These are phyloP conservation scores for Tenodera sinensis DNA, from an alignment of 2,888 invertebrate species.

Conservation along the genomic window DNA sequence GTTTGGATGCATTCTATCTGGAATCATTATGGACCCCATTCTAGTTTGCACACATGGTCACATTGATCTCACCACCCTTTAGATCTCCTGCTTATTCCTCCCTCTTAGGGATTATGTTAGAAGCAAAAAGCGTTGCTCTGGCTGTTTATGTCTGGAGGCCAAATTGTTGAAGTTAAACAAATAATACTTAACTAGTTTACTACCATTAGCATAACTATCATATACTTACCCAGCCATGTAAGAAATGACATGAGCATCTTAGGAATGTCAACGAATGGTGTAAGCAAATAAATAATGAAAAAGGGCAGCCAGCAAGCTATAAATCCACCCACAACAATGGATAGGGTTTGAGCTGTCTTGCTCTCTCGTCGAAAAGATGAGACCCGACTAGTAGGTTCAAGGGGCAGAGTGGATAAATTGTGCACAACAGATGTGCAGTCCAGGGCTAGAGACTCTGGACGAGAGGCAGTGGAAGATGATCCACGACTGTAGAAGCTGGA, in stretches of 20 bases:
- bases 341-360: constrained; percentile 83
- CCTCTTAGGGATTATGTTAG: no score
- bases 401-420: background rate
- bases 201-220: no score
- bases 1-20: no score
- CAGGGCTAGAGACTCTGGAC: constrained; percentile 54
- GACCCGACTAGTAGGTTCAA: constrained; percentile 32
- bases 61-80: no score
- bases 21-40: no score
- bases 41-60: no score
- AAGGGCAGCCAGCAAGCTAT: constrained; percentile 87
- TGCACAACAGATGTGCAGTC: constrained; percentile 39
- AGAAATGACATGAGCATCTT: constrained; percentile 67
- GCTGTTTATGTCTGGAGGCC: no score
- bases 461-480: constrained; percentile 41
- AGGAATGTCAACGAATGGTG: constrained; percentile 68
- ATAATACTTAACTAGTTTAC: no score
- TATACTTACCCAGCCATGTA: constrained; percentile 67
- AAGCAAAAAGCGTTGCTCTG: no score
- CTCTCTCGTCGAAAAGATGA: constrained; percentile 66
- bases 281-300: constrained; percentile 76
- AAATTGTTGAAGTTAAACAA: no score
- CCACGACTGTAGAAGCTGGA: background rate
- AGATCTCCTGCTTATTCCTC: no score
- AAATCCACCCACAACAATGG: constrained; percentile 83